phyloP scores from a whole-genome alignment of 2,888 invertebrate genomes.

The Amblyjoppa proteus region DNA sequence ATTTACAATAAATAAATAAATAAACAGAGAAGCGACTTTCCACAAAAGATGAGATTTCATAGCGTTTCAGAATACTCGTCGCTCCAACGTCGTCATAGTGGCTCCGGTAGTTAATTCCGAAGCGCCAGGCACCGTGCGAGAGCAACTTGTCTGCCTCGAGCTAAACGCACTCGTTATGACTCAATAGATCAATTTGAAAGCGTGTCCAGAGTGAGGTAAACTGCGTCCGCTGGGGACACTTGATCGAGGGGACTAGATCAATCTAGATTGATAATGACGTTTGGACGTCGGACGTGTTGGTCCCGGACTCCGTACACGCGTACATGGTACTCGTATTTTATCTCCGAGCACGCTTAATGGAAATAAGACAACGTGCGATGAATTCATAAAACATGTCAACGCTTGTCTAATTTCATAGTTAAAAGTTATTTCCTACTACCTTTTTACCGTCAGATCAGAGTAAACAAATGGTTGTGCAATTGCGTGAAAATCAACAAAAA shows the following conservation, averaged over 20 bases:
- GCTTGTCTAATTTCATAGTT: slow-evolving; percentile 13
- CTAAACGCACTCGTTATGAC: slow-evolving; percentile 65
- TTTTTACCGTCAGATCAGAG: not conserved
- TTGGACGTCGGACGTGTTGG: slow-evolving; percentile 43
- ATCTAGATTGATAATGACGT: slow-evolving; percentile 64
- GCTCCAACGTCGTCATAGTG: slow-evolving; percentile 17
- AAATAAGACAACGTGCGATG: slow-evolving; percentile 19
- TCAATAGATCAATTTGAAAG: slow-evolving; percentile 68
- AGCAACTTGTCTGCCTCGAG: slow-evolving; percentile 65
- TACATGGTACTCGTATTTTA: slow-evolving; percentile 14
- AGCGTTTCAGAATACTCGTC: slow-evolving; percentile 31
- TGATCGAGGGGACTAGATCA: slow-evolving; percentile 58
- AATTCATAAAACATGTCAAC: slow-evolving; percentile 19
- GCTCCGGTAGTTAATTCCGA: slow-evolving; percentile 50
- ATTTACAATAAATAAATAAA: too few species aligned
- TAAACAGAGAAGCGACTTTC: not conserved
- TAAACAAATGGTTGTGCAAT: not conserved
- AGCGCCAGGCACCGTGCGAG: slow-evolving; percentile 50
- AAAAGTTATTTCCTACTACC: not conserved
- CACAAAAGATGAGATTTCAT: slow-evolving; percentile 33
- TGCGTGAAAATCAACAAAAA: not conserved
- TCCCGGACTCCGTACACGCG: not conserved
- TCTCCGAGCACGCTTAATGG: slow-evolving; percentile 2
- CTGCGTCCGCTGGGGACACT: slow-evolving; percentile 66
- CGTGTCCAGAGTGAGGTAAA: slow-evolving; percentile 62